These are phyloP conservation scores for Rhabdornis inornatus DNA, from an alignment of 2,113 vertebrate species.

Conservation along the genomic window DNA sequence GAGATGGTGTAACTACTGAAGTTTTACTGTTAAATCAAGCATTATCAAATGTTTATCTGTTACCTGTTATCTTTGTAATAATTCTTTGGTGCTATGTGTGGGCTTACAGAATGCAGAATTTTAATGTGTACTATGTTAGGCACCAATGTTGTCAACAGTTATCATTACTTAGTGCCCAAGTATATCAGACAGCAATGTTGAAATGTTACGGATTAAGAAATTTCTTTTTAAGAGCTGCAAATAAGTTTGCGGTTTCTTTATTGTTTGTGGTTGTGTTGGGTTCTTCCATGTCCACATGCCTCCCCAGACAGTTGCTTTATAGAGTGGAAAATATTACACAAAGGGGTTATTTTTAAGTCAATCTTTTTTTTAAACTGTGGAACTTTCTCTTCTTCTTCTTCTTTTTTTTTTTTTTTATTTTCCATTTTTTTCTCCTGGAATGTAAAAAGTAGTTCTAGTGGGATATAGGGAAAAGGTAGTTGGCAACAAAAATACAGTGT, in stretches of 20 bases:
- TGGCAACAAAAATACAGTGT: slow-evolving; percentile 31
- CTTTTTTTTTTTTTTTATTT: not conserved
- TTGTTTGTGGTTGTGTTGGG: not conserved
- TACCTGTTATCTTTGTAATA: not conserved
- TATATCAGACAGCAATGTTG: slow-evolving; percentile 24
- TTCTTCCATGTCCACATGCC: not conserved
- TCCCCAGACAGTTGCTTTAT: not conserved
- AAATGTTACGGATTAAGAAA: slow-evolving; percentile 28
- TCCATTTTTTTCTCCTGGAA: not conserved
- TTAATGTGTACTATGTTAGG: not conserved
- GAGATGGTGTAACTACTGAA: not conserved
- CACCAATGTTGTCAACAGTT: slow-evolving; percentile 23
- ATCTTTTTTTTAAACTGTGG: not conserved
- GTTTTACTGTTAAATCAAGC: not conserved
- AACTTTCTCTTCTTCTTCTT: not conserved
- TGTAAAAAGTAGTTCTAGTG: not conserved
- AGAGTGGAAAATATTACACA: slow-evolving; percentile 28
- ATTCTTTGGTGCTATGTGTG: slow-evolving; percentile 17
- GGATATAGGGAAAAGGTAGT: slow-evolving; percentile 22
- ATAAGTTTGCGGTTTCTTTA: not conserved
- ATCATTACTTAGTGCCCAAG: slow-evolving; percentile 34
- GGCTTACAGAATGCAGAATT: not conserved
- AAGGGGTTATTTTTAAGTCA: slow-evolving; percentile 2
- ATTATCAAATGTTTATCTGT: not conserved
- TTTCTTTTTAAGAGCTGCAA: not conserved